Evolutionary conservation across 2,113 vertebrate species (phyloP).

Genomic region (Apeltes quadracus): DNA sequence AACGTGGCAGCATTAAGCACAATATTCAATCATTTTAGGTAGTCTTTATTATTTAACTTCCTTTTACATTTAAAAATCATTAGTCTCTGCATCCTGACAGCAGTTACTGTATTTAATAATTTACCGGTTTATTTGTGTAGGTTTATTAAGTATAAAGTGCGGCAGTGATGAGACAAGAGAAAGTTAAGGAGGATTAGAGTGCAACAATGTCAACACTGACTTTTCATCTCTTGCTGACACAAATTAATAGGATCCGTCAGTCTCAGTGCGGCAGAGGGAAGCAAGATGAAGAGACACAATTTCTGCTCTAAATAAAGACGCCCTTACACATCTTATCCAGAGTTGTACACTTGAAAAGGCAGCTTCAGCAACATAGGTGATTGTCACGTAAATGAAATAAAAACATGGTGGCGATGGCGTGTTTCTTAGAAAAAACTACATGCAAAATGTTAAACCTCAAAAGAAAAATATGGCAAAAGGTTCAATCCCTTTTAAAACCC

Average conservation of each 20-base stretch:
- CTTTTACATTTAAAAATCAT: constrained; percentile 39
- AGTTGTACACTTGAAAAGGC: constrained; percentile 24
- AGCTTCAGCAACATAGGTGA: constrained; percentile 20
- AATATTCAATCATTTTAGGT: too few species aligned
- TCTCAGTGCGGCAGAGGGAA: constrained; percentile 26
- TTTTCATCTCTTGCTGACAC: constrained; percentile 9
- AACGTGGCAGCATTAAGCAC: too few species aligned
- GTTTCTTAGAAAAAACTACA: neutral
- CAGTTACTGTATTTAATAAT: constrained; percentile 13
- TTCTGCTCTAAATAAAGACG: constrained; percentile 4
- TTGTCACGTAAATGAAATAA: constrained; percentile 8
- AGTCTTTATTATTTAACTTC: constrained; percentile 41
- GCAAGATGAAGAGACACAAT: constrained; percentile 8
- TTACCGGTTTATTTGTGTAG: constrained; percentile 5
- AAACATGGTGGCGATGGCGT: neutral
- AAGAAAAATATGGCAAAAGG: constrained; percentile 12
- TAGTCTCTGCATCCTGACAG: constrained; percentile 30
- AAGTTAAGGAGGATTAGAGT: constrained; percentile 43
- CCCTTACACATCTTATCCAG: neutral
- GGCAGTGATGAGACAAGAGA: constrained; percentile 68
- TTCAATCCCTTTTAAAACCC: constrained; percentile 39
- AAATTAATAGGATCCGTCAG: neutral
- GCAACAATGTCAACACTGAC: constrained; percentile 34
- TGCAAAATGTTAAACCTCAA: neutral
- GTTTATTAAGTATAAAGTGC: constrained; percentile 71